Evolutionary conservation across 2,113 vertebrate genomes (phyloP).

Genomic region (Psilopogon haemacephalus): DNA sequence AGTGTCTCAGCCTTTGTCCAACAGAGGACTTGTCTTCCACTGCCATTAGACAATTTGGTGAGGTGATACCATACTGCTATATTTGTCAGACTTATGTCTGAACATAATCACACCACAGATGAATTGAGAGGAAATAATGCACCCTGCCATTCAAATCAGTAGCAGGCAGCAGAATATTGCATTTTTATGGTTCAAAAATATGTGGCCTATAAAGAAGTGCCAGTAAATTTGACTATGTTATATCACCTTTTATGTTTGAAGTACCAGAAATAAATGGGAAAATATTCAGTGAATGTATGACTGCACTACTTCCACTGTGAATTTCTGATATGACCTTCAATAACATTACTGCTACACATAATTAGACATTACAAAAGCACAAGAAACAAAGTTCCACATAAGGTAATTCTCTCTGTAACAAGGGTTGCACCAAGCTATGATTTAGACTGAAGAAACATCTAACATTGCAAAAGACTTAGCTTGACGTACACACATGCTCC

Average conservation of each 20-base stretch:
- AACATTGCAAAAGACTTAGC: not conserved
- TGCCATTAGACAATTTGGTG: not conserved
- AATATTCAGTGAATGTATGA: not conserved
- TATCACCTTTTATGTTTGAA: not conserved
- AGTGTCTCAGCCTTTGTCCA: not conserved
- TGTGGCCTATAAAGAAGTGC: not conserved
- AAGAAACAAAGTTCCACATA: not conserved
- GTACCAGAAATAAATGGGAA: not conserved
- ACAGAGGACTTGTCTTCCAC: not conserved
- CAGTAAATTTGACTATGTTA: not conserved
- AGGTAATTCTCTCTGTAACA: not conserved
- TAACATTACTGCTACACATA: not conserved
- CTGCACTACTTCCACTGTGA: not conserved
- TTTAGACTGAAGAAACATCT: not conserved
- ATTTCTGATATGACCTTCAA: not conserved
- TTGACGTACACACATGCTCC: not conserved
- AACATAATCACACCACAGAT: not conserved
- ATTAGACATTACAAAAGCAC: not conserved
- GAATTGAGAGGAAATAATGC: slow-evolving; percentile 1
- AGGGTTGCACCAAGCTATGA: not conserved
- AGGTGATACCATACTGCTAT: not conserved
- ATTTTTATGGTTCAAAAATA: not conserved
- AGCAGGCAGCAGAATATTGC: not conserved
- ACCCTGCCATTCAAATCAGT: not conserved
- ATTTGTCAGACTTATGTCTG: not conserved